Evolutionary conservation across 2,888 invertebrate species (phyloP), one percentile per base, ranked within the genome.

Genomic region (Lacanobia wlatinum): DNA sequence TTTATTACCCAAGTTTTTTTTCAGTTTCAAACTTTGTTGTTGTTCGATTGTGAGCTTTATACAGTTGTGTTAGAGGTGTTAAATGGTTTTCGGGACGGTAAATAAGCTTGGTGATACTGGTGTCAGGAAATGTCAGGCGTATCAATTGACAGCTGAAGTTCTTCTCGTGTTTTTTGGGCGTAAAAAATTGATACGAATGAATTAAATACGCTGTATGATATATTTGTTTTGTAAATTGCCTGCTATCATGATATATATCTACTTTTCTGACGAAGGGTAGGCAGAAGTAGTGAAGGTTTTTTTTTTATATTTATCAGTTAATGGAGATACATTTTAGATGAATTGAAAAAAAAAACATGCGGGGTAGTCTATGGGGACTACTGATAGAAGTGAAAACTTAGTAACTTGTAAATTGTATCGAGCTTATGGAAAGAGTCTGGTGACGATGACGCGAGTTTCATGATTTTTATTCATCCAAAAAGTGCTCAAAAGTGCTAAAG

Each of bases 81-180:
- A 10, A 38, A 55, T 21, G 55, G 53, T 62, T 78, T 66, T 53
- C 50, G 43, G 6, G 38, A 23, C 23, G 14, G 74, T 53, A 72
- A 74, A 50, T 70, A 28, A 62, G 56, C 53, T 67, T 76, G 69
- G 76, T 70, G n/a, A 70, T 72, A 56, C 69, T 77, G 76, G 83
- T 84, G 86, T 82, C 81, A 82, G 86, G 87, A 87, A 87, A 83
- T 87, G 87, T 86, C 86, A 87, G 81, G 79, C 85, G 76, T 81
- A 84, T 83, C 82, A 84, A 81, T 84, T 80, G 84, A 83, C 86
- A 87, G 81, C 72, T 84, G 73, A 74, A 84, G 76, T 82, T 84
- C 58, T 75, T 75, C 69, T 73, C 75, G 68, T 85, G 80, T 82
- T 77, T 81, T 75, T 69, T 55, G 69, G 76, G 70, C 70, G 68